A percentile compares a stretch with the other conserved stretches of the same genome.
phyloP scores from a whole-genome alignment of 2,888 invertebrate genomes.

The Lepidochrysops patricia region DNA sequence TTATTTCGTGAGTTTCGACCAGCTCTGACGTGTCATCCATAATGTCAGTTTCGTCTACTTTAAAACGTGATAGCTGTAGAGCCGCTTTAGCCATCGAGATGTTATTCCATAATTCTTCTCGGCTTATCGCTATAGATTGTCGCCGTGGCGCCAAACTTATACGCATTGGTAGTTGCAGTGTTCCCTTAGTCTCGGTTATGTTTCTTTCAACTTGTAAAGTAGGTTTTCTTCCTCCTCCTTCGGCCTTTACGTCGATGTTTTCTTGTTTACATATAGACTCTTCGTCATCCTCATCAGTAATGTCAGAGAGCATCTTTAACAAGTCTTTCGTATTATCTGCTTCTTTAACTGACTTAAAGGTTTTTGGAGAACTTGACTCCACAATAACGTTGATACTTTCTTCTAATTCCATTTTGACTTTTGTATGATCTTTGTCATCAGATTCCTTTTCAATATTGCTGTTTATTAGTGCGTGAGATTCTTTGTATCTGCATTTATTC shows the following conservation, averaged over 20 bases:
- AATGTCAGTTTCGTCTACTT: conserved; percentile 34
- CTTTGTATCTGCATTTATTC: background rate
- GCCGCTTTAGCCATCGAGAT: conserved; percentile 51
- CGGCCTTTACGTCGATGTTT: no score
- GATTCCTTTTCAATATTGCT: no score
- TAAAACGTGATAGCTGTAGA: conserved; percentile 38
- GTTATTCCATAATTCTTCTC: conserved; percentile 46
- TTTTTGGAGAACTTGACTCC: no score
- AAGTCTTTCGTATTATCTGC: conserved; percentile 50
- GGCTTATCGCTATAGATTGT: conserved; percentile 39
- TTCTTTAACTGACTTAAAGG: conserved; percentile 31
- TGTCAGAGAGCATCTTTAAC: conserved; percentile 45
- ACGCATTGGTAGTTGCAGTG: conserved; percentile 25
- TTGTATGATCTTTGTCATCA: background rate
- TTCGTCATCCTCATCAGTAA: conserved; percentile 37
- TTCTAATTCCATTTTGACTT: background rate
- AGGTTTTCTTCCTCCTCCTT: no score
- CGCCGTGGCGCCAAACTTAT: conserved; percentile 35
- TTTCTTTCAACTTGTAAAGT: conserved; percentile 14
- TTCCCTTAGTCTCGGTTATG: background rate
- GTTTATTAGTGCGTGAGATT: background rate
- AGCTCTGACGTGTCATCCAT: conserved; percentile 31
- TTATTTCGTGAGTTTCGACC: conserved; percentile 21
- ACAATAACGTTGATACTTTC: no score
- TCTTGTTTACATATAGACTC: no score